Percentiles rank a stretch among this genome's conserved stretches.
phyloP scores from a whole-genome alignment of 2,797 vertebrate genomes.

The Apodemus agrarius region DNA sequence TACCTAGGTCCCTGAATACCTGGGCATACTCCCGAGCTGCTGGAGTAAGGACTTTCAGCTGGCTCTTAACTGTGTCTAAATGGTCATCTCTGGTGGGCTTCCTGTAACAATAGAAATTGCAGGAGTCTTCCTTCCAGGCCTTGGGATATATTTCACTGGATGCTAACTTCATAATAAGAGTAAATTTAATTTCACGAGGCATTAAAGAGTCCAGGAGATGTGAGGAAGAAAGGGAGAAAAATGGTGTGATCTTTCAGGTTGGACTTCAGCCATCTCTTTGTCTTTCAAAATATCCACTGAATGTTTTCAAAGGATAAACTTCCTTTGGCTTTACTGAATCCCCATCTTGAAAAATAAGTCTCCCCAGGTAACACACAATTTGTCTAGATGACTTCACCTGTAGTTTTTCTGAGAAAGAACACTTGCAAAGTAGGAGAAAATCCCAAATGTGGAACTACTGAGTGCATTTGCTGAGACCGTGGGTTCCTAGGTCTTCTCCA shows the following conservation, averaged over 20 bases:
- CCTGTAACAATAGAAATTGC: conserved; percentile 35
- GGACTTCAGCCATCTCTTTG: conserved; percentile 42
- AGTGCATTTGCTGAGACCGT: not conserved
- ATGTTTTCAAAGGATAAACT: conserved; percentile 24
- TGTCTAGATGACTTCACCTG: not conserved
- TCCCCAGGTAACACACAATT: not conserved
- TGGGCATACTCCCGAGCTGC: not conserved
- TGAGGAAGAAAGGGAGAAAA: conserved; percentile 60
- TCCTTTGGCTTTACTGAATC: conserved; percentile 53
- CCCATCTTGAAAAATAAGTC: conserved; percentile 49
- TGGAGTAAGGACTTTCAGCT: not conserved
- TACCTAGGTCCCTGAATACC: not conserved
- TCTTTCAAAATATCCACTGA: conserved; percentile 49
- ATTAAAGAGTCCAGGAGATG: conserved; percentile 77
- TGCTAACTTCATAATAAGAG: conserved; percentile 80
- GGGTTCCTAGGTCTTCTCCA: not conserved
- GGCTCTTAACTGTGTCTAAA: not conserved
- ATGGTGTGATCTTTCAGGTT: conserved; percentile 68
- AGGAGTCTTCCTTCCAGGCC: conserved; percentile 3
- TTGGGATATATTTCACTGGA: conserved; percentile 77
- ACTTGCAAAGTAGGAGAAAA: not conserved
- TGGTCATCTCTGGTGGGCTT: not conserved
- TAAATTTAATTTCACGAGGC: conserved; percentile 77
- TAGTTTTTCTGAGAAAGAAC: not conserved
- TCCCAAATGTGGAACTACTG: not conserved